Evolutionary conservation across 2,113 vertebrate genomes (phyloP).

Genomic region (Mus pahari): DNA sequence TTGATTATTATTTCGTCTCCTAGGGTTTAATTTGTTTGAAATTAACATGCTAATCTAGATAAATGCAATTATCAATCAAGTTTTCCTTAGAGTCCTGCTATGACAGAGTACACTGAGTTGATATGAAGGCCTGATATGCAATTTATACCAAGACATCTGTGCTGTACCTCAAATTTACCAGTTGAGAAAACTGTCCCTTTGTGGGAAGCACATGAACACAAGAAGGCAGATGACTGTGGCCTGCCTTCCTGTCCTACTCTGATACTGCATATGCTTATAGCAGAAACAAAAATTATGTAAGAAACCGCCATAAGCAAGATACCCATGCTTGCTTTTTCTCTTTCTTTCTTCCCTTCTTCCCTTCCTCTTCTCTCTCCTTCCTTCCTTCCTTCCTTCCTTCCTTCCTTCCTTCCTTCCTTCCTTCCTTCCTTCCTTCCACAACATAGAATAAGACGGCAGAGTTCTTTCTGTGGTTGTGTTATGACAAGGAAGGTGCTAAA

Average conservation of each 20-base stretch:
- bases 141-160: neutral
- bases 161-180: neutral
- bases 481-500: neutral
- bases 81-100: neutral
- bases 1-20: neutral
- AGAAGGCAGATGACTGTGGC: neutral
- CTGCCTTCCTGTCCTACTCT: neutral
- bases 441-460: neutral
- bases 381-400: no score
- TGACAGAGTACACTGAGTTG: neutral
- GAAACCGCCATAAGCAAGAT: neutral
- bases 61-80: neutral
- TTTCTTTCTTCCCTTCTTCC: no score
- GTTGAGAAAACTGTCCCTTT: neutral
- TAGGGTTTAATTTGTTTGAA: slow-evolving; percentile 5
- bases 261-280: neutral
- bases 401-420: no score
- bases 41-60: neutral
- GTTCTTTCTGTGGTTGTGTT: neutral
- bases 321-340: neutral
- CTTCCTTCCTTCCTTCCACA: no score
- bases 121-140: neutral
- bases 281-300: neutral
- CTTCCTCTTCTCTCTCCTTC: no score
- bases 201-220: neutral